These are phyloP conservation scores for Drusus annulatus DNA, from an alignment of 1,140 invertebrate species.

Conservation along the genomic window DNA sequence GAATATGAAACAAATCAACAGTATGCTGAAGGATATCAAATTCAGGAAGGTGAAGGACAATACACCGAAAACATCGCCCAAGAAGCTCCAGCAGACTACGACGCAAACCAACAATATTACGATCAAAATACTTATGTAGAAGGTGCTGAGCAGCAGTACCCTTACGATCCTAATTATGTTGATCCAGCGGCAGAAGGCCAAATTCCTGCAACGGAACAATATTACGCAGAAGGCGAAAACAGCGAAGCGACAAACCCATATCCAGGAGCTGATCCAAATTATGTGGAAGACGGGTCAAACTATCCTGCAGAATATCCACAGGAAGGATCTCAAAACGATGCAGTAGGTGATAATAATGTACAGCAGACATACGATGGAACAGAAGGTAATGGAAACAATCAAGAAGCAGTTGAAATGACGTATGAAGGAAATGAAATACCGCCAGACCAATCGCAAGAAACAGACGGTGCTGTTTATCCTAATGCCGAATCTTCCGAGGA, in stretches of 20 bases:
- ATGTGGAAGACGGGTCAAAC: slow-evolving; percentile 4
- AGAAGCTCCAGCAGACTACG: slow-evolving; percentile 7
- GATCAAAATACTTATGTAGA: slow-evolving; percentile 15
- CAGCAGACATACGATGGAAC: slow-evolving; percentile 23
- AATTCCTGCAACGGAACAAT: not conserved
- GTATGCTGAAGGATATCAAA: slow-evolving; percentile 10
- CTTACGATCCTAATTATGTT: slow-evolving; percentile 29
- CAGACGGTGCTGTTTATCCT: slow-evolving; percentile 10
- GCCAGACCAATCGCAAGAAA: slow-evolving; percentile 13
- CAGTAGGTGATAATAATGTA: not conserved
- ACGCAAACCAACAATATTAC: slow-evolving; percentile 45
- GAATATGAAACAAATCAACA: slow-evolving; percentile 19
- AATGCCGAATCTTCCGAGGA: slow-evolving; percentile 34
- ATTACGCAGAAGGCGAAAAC: not conserved
- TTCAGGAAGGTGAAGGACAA: slow-evolving; percentile 13
- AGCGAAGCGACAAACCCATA: not conserved
- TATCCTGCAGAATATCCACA: no score
- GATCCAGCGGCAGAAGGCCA: not conserved
- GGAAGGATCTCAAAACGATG: no score
- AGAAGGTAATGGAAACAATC: not conserved
- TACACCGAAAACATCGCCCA: not conserved
- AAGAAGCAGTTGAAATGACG: not conserved
- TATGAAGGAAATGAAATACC: slow-evolving; percentile 12
- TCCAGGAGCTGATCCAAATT: slow-evolving; percentile 6
- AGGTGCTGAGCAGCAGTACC: slow-evolving; percentile 1